Evolutionary conservation across 2,113 vertebrate species (phyloP).

Genomic region (Neolamprologus tretocephalus): DNA sequence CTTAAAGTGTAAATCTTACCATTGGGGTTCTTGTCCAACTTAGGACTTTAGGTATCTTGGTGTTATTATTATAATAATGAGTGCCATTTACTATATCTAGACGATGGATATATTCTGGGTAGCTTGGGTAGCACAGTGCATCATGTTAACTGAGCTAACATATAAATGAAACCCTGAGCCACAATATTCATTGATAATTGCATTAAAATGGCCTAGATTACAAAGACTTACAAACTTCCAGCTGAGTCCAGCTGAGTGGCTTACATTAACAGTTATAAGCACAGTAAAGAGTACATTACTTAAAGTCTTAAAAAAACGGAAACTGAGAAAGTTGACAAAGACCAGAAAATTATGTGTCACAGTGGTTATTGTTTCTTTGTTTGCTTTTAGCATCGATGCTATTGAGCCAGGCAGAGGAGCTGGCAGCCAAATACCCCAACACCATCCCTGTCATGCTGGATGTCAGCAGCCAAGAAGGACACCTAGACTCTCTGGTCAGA

Average conservation of each 20-base stretch:
- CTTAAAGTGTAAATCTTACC: neutral
- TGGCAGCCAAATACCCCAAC: constrained; percentile 76
- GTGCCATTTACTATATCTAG: neutral
- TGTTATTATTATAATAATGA: neutral
- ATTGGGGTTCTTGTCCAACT: neutral
- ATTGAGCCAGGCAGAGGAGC: constrained; percentile 79
- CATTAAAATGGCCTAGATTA: neutral
- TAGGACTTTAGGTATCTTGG: neutral
- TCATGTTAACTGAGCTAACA: neutral
- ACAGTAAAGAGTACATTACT: neutral
- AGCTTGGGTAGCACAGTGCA: neutral
- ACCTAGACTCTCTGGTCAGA: constrained; percentile 80
- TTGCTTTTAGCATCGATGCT: constrained; percentile 74
- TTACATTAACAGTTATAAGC: neutral
- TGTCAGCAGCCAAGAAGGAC: constrained; percentile 74
- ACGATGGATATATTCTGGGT: neutral
- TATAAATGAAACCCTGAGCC: neutral
- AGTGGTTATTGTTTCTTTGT: neutral
- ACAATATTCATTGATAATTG: neutral
- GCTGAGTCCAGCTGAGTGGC: neutral
- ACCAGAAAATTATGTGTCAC: neutral
- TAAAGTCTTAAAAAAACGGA: neutral
- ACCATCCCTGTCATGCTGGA: constrained; percentile 80
- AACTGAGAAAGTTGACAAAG: neutral
- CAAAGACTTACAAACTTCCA: neutral